These are phyloP conservation scores for Apeira syringaria DNA, from an alignment of 2,888 invertebrate genomes.

Conservation along the genomic window DNA sequence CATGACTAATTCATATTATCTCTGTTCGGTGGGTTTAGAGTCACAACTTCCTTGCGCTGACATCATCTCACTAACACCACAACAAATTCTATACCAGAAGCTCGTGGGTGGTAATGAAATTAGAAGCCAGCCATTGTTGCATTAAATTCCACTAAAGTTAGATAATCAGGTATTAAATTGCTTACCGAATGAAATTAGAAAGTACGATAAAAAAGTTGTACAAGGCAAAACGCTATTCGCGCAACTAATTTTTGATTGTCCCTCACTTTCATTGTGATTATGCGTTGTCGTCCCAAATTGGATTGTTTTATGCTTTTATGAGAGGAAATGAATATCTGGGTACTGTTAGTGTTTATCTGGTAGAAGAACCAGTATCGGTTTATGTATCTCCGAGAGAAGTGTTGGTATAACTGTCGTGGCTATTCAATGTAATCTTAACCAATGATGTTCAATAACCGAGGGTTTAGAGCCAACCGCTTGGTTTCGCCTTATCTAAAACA, in stretches of 20 bases:
- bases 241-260: conserved; percentile 39
- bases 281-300: conserved; percentile 15
- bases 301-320: conserved; percentile 8
- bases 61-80: conserved; percentile 3
- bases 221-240: conserved; percentile 27
- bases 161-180: conserved; percentile 59
- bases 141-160: conserved; percentile 70
- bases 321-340: conserved; percentile 4
- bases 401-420: no score
- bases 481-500: no score
- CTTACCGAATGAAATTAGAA: conserved; percentile 40
- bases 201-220: conserved; percentile 37
- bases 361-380: no score
- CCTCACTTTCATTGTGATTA: conserved; percentile 40
- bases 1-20: not conserved
- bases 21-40: conserved; percentile 3
- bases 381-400: no score
- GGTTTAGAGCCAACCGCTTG: no score
- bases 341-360: no score
- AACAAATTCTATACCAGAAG: conserved; percentile 16
- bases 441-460: no score
- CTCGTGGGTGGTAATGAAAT: conserved; percentile 78
- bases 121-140: conserved; percentile 72
- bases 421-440: no score
- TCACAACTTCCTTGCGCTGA: conserved; percentile 17